Percentiles rank a stretch among this genome's conserved stretches.
These are phyloP conservation scores for Lomographa bimaculata DNA, from an alignment of 2,888 invertebrate genomes.

Conservation along the genomic window DNA sequence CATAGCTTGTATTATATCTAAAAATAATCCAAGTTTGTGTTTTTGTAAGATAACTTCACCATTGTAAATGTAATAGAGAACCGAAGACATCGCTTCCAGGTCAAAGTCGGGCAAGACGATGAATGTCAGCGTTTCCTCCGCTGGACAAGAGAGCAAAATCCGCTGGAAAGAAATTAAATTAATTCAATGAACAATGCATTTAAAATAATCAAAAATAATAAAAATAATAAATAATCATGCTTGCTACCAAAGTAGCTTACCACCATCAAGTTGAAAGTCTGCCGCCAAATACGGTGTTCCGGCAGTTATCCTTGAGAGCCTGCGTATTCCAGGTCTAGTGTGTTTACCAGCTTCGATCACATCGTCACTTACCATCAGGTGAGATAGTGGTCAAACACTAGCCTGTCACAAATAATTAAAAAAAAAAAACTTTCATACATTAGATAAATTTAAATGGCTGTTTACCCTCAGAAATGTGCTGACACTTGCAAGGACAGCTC, in stretches of 20 bases:
- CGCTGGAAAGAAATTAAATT: constrained; percentile 49
- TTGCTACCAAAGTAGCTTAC: no score
- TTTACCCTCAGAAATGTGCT: constrained; percentile 86
- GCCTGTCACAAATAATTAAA: no score
- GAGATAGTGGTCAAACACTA: no score
- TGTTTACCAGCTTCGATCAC: no score
- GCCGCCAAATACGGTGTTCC: no score
- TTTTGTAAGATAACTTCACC: constrained; percentile 85
- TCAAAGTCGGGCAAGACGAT: constrained; percentile 87
- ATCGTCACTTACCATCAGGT: no score
- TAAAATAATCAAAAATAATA: no score
- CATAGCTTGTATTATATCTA: constrained; percentile 79
- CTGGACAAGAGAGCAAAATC: constrained; percentile 58
- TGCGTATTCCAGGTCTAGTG: no score
- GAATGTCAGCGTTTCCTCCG: constrained; percentile 80
- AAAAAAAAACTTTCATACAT: no score
- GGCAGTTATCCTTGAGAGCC: no score
- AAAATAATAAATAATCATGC: no score
- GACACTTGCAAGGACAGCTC: constrained; percentile 86
- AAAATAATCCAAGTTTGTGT: constrained; percentile 82
- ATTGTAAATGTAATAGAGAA: constrained; percentile 87
- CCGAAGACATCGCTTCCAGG: constrained; percentile 84
- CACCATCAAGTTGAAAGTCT: no score
- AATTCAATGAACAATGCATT: constrained; percentile 9
- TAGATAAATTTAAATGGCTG: constrained; percentile 10